These are phyloP conservation scores for Acleris cristana DNA, from an alignment of 2,888 invertebrate genomes.

Conservation along the genomic window DNA sequence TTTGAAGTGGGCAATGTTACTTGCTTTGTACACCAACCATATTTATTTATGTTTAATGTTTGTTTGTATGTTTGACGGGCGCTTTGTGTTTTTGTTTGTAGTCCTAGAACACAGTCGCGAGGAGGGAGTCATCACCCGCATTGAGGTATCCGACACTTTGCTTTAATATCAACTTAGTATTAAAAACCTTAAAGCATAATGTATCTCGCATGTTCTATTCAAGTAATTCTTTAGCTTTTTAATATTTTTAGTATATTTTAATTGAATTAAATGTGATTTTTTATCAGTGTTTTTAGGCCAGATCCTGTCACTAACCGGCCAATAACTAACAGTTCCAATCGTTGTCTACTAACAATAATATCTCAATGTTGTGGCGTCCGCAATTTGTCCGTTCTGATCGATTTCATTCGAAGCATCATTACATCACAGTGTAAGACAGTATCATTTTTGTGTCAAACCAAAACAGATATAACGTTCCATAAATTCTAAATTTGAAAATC, in stretches of 20 bases:
- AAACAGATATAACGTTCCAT: background rate
- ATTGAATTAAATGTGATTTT: background rate
- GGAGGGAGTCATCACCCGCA: constrained; percentile 84
- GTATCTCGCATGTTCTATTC: constrained; percentile 33
- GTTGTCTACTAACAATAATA: constrained; percentile 39
- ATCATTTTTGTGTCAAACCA: background rate
- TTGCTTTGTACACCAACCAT: constrained; percentile 29
- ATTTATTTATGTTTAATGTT: constrained; percentile 48
- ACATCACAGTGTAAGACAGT: background rate
- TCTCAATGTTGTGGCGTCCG: constrained; percentile 80
- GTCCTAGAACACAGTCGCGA: constrained; percentile 84
- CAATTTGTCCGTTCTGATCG: constrained; percentile 63
- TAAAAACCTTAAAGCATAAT: constrained; percentile 9
- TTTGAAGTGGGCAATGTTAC: constrained; percentile 11
- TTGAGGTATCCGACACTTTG: constrained; percentile 81
- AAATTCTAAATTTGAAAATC: constrained; percentile 25
- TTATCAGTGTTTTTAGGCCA: background rate
- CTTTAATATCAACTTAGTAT: constrained; percentile 64
- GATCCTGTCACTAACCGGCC: constrained; percentile 2
- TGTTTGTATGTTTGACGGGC: constrained; percentile 79
- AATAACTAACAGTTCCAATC: constrained; percentile 5
- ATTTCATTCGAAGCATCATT: constrained; percentile 39
- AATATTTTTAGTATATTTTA: background rate
- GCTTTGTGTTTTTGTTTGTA: constrained; percentile 82
- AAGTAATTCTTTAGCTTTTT: constrained; percentile 12